Evolutionary conservation across 2,113 vertebrate genomes (phyloP).

Genomic region (Marcusenius ussheri): DNA sequence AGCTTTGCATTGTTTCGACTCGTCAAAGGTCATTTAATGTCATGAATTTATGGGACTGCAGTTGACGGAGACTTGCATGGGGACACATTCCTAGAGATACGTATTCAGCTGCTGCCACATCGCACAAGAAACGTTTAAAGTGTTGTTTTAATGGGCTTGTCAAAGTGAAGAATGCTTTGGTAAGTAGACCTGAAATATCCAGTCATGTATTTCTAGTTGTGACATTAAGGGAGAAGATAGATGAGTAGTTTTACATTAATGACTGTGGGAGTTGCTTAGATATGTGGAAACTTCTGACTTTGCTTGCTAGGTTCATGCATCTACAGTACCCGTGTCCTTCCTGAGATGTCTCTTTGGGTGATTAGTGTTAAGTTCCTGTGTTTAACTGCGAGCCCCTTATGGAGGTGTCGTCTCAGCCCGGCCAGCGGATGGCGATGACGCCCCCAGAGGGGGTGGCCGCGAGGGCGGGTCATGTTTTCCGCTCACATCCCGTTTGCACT

Average conservation of each 20-base stretch:
- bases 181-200: neutral
- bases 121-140: neutral
- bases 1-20: constrained; percentile 21
- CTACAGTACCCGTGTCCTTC: constrained; percentile 24
- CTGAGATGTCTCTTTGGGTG: constrained; percentile 32
- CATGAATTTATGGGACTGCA: constrained; percentile 34
- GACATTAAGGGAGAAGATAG: neutral
- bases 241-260: neutral
- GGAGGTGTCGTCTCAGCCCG: constrained; percentile 29
- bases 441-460: constrained; percentile 38
- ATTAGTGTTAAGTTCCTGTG: constrained; percentile 47
- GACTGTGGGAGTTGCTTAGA: neutral
- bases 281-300: neutral
- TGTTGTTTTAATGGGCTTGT: constrained; percentile 20
- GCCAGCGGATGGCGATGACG: constrained; percentile 34
- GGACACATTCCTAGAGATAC: constrained; percentile 10
- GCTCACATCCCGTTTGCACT: constrained; percentile 26
- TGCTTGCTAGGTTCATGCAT: neutral
- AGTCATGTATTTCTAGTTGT: neutral
- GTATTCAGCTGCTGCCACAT: constrained; percentile 22
- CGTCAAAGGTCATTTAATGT: constrained; percentile 30
- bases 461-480: constrained; percentile 26
- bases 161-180: constrained; percentile 9
- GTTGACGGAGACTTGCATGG: constrained; percentile 25
- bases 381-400: constrained; percentile 30